Conservation (phyloP, 2,113 vertebrate genomes). For the Bos indicus region DNA sequence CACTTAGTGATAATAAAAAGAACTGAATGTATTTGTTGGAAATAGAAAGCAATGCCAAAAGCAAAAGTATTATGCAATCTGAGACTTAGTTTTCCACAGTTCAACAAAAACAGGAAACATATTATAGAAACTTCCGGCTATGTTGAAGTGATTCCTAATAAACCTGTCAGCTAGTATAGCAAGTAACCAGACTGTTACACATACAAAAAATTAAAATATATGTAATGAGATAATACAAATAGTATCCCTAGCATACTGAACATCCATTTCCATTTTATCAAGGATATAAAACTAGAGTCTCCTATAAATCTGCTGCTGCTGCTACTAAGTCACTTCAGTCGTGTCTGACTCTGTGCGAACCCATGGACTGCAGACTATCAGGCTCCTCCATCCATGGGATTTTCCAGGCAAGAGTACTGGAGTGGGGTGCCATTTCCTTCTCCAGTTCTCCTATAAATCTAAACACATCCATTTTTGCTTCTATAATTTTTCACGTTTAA, state of each 20-base stretch:
- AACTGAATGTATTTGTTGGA: slow-evolving; percentile 47
- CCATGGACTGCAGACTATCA: neutral
- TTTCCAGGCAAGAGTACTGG: neutral
- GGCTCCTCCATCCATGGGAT: neutral
- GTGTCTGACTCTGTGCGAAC: neutral
- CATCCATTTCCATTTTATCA: neutral
- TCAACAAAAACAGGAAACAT: slow-evolving; percentile 78
- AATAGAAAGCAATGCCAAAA: slow-evolving; percentile 73
- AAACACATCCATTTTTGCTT: neutral
- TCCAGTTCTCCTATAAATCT: neutral
- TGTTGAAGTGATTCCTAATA: slow-evolving; percentile 31
- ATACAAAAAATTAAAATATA: neutral
- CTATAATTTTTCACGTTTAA: neutral
- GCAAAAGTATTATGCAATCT: slow-evolving; percentile 62
- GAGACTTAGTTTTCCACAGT: slow-evolving; percentile 67
- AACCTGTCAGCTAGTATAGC: neutral
- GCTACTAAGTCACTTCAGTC: neutral
- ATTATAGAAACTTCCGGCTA: slow-evolving; percentile 65
- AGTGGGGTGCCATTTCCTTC: neutral
- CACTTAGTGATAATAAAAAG: neutral
- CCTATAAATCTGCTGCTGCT: neutral
- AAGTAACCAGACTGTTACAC: neutral
- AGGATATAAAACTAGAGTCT: neutral
- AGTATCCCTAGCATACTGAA: slow-evolving; percentile 7
- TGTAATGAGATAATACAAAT: neutral